These are phyloP conservation scores for Acronicta psi DNA, from an alignment of 2,888 invertebrate species.

Conservation along the genomic window DNA sequence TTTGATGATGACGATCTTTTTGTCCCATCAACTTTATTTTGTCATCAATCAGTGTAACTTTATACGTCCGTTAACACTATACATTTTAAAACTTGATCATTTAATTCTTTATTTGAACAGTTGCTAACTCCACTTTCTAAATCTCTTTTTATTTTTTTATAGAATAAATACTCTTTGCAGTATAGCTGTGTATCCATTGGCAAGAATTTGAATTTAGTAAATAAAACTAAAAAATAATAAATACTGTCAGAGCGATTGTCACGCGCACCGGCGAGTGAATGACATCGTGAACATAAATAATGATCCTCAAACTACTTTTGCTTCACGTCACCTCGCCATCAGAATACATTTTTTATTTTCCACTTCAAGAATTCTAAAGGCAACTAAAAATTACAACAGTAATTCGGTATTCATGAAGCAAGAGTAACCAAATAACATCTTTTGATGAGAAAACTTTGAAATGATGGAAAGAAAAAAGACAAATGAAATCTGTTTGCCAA, in stretches of 20 bases:
- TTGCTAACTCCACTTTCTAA: too few relatives aligned
- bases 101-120: too few relatives aligned
- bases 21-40: too few relatives aligned
- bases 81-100: too few relatives aligned
- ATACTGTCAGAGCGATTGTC: neutral
- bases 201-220: too few relatives aligned
- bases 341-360: conserved; percentile 34
- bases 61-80: too few relatives aligned
- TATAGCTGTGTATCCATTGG: too few relatives aligned
- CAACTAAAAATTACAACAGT: conserved; percentile 49
- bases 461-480: conserved; percentile 33
- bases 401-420: conserved; percentile 55
- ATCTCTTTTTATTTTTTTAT: too few relatives aligned
- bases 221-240: neutral
- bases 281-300: conserved; percentile 14
- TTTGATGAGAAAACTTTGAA: conserved; percentile 60
- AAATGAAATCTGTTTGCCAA: conserved; percentile 48
- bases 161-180: too few relatives aligned
- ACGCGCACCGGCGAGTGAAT: conserved; percentile 2
- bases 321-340: conserved; percentile 5
- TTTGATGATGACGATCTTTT: too few relatives aligned
- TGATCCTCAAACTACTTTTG: conserved; percentile 11
- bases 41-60: too few relatives aligned
- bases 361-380: conserved; percentile 22
- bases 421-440: conserved; percentile 47